Evolutionary conservation across 2,888 invertebrate genomes (phyloP), one percentile per base, ranked within the genome.

Genomic region (Cryptosula pallasiana): DNA sequence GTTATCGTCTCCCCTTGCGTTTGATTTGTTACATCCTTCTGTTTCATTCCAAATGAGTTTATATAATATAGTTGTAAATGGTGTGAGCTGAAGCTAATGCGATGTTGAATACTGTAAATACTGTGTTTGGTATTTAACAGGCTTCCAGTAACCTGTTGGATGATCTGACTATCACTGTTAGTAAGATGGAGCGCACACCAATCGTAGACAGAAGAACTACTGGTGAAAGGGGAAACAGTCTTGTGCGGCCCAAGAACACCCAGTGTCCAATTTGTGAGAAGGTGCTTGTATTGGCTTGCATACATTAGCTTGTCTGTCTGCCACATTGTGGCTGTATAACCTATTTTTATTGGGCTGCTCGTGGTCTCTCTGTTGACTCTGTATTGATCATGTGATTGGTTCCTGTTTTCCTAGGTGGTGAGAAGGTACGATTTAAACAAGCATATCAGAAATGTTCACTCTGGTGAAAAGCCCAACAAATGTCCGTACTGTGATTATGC

Each of bases 401-500:
- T 45, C 20, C 20, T 45, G 45, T 45, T 45, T 45, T 45, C 45
- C 45, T 45, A 81, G 76, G 76, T 77, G 23, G 81, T 81, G 55
- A 77, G 81, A 35, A 80, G 80, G 74, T 81, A 81, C 35, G 81
- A 81, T 29, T 80, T 81, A 79, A 81, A 81, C 72, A 81, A 81
- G 35, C 81, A 81, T 74, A 81, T 81, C 80, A 76, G 81, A 55
- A 81, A 81, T 20, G 81, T 81, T 1, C 81, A 81, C 74, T 81
- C 81, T 72, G 81, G 81, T n/a, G 76, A 81, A 16, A 77, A 79
- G 69, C 81, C 81, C 36, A 81, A 81, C 77, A 81, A 81, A 73
- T 81, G 81, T 74, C 81, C 81, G 16, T 81, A 81, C 74, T 81
- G 81, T 75, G 81, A 81, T 73, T 81, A 81, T 72, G 77, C 80